Percentiles rank a stretch among this genome's conserved stretches.
Conservation (phyloP, 1,140 invertebrate genomes). For the Oryzaephilus surinamensis region DNA sequence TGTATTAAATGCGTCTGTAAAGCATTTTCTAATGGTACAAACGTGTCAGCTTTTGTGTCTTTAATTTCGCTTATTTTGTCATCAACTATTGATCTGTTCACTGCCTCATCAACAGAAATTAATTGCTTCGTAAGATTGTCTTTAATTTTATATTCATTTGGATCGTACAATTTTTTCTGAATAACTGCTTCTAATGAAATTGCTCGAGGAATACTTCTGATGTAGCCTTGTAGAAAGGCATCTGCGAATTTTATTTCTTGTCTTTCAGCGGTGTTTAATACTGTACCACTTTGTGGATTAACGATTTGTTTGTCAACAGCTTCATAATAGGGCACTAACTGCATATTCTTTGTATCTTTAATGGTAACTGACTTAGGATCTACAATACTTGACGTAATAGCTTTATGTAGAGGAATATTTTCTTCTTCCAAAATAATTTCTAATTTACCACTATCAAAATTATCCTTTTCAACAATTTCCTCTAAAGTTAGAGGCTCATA, state of each 20-base stretch:
- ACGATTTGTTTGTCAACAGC: slow-evolving; percentile 67
- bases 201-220: slow-evolving; percentile 54
- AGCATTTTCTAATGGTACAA: slow-evolving; percentile 57
- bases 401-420: slow-evolving; percentile 53
- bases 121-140: slow-evolving; percentile 60
- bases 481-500: slow-evolving; percentile 42
- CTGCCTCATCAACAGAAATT: slow-evolving; percentile 61
- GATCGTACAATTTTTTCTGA: slow-evolving; percentile 58
- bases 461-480: slow-evolving; percentile 53
- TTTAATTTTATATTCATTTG: slow-evolving; percentile 56
- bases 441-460: slow-evolving; percentile 51
- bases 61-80: slow-evolving; percentile 71
- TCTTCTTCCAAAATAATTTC: slow-evolving; percentile 49
- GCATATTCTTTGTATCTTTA: slow-evolving; percentile 56
- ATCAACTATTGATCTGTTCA: slow-evolving; percentile 70
- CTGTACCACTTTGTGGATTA: slow-evolving; percentile 59
- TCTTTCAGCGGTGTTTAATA: slow-evolving; percentile 56
- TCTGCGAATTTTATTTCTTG: slow-evolving; percentile 55
- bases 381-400: slow-evolving; percentile 60
- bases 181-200: slow-evolving; percentile 68
- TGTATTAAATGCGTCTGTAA: slow-evolving; percentile 55
- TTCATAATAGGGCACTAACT: slow-evolving; percentile 59
- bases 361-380: slow-evolving; percentile 63
- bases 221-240: slow-evolving; percentile 58
- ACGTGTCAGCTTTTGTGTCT: slow-evolving; percentile 58